Percentiles rank a stretch among this genome's conserved stretches.
phyloP scores from a whole-genome alignment of 2,888 invertebrate species.

The Leptinotarsa tumamoca region DNA sequence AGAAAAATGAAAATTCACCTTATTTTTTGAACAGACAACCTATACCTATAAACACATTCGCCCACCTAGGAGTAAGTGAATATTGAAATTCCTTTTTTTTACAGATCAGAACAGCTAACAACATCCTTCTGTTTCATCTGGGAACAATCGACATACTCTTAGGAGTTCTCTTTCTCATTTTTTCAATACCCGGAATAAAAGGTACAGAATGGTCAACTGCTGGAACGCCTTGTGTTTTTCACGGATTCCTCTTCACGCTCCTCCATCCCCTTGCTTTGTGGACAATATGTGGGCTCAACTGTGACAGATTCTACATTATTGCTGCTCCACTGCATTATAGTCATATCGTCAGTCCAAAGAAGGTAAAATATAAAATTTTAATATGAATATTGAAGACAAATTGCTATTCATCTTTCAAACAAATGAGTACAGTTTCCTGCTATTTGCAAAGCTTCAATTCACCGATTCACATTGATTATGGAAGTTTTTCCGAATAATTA shows the following conservation, averaged over 20 bases:
- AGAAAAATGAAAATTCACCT: too few species aligned
- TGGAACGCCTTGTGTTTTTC: constrained; percentile 73
- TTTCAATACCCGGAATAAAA: constrained; percentile 69
- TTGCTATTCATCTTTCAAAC: too few species aligned
- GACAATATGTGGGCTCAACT: constrained; percentile 85
- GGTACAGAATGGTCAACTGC: constrained; percentile 66
- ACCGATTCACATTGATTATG: too few species aligned
- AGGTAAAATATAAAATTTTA: constrained; percentile 65
- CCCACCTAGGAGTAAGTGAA: too few species aligned
- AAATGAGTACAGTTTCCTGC: too few species aligned
- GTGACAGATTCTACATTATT: constrained; percentile 84
- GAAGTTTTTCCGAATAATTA: too few species aligned
- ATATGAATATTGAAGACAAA: background rate
- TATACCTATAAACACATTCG: too few species aligned
- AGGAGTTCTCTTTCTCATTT: constrained; percentile 73
- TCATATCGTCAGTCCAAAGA: constrained; percentile 79
- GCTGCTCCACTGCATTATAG: constrained; percentile 84
- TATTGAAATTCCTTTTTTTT: constrained; percentile 37
- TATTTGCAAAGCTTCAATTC: too few species aligned
- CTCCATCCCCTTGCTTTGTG: constrained; percentile 81
- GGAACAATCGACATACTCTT: constrained; percentile 78
- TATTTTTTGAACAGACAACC: too few species aligned
- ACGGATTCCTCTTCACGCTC: constrained; percentile 77
- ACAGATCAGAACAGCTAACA: constrained; percentile 77
- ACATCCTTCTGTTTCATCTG: constrained; percentile 78